Evolutionary conservation across 2,113 vertebrate genomes (phyloP).

Genomic region (Tychaedon coryphoeus): DNA sequence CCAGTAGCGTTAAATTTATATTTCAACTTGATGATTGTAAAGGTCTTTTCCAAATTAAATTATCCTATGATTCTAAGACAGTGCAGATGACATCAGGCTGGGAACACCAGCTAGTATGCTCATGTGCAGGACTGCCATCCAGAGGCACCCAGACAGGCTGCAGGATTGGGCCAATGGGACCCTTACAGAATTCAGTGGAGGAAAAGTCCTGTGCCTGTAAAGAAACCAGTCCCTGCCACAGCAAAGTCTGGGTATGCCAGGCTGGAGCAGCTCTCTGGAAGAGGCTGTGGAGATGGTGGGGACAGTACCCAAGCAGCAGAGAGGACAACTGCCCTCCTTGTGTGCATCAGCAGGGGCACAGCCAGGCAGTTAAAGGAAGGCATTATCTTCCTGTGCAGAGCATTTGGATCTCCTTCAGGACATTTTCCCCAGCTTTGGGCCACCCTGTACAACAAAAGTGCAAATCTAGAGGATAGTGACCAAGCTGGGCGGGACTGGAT

Average conservation of each 20-base stretch:
- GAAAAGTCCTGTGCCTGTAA: neutral
- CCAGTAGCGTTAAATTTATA: neutral
- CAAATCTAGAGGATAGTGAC: neutral
- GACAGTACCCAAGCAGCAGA: neutral
- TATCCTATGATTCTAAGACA: neutral
- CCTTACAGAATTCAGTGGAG: neutral
- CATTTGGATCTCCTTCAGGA: neutral
- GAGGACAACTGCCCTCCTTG: neutral
- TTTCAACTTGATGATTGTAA: neutral
- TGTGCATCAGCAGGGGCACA: neutral
- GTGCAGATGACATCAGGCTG: neutral
- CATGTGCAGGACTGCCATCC: neutral
- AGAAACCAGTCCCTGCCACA: accelerated
- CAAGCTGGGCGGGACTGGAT: neutral
- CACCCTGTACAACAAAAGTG: neutral
- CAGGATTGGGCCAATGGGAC: neutral
- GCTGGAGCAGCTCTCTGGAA: neutral
- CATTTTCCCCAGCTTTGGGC: neutral
- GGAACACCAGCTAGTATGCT: neutral
- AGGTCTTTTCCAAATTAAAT: neutral
- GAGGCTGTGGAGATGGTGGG: neutral
- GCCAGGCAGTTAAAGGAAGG: neutral
- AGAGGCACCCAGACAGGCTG: neutral
- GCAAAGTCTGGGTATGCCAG: accelerated
- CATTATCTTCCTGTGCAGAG: neutral